Evolutionary conservation across 2,797 vertebrate genomes (phyloP).

Genomic region (Callimico goeldii): DNA sequence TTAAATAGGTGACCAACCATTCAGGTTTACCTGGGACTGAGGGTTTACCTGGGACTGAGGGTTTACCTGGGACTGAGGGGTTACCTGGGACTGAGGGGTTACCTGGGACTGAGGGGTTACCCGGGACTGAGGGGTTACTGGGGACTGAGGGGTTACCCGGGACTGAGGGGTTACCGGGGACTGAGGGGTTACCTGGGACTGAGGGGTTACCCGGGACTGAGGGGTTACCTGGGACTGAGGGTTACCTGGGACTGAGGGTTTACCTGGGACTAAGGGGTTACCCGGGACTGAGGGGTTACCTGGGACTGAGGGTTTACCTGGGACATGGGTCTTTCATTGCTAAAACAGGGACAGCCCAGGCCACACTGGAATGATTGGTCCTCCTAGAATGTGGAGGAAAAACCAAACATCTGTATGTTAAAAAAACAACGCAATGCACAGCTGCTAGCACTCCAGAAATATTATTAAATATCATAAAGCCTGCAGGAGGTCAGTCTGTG

Average conservation of each 20-base stretch:
- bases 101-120: neutral
- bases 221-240: neutral
- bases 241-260: neutral
- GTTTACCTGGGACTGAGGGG: too few species aligned
- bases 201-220: neutral
- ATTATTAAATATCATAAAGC: neutral
- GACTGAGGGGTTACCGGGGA: neutral
- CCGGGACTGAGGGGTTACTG: neutral
- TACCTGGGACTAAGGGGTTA: neutral
- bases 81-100: neutral
- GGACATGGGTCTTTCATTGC: neutral
- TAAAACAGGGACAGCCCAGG: neutral
- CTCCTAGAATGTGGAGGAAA: neutral
- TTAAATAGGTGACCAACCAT: neutral
- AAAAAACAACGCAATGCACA: too few species aligned
- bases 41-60: neutral
- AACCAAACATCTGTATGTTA: neutral
- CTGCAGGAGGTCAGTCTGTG: neutral
- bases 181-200: too few species aligned
- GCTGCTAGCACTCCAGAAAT: too few species aligned
- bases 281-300: neutral
- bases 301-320: neutral
- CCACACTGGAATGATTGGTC: neutral
- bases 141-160: neutral
- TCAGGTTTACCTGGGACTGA: neutral